These are phyloP conservation scores for Epinotia ramella DNA, from an alignment of 2,888 invertebrate species.

Conservation along the genomic window DNA sequence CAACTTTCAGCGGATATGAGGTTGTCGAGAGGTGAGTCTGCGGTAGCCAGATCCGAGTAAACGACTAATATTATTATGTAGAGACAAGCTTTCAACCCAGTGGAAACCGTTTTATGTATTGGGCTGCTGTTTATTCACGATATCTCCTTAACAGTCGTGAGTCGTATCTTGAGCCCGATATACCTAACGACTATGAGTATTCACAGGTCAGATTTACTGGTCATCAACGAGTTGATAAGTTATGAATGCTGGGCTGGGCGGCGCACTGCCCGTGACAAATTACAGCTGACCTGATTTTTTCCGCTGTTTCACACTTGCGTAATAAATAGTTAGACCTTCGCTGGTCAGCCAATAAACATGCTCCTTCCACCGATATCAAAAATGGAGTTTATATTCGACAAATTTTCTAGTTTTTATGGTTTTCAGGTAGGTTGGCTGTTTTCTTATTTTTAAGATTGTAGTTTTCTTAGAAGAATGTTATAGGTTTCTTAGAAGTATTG, in stretches of 20 bases:
- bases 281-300: conserved; percentile 25
- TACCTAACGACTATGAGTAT: background rate
- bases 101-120: background rate
- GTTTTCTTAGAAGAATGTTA: too few species aligned
- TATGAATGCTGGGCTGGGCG: background rate
- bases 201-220: background rate
- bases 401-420: too few species aligned
- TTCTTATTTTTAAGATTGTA: too few species aligned
- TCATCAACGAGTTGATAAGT: too few species aligned
- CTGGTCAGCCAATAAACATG: conserved; percentile 14
- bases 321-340: conserved; percentile 30
- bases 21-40: too few species aligned
- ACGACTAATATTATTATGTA: background rate
- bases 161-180: background rate
- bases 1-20: too few species aligned
- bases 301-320: conserved; percentile 34
- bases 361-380: conserved; percentile 11
- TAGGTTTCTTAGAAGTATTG: too few species aligned
- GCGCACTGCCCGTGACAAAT: conserved; percentile 19
- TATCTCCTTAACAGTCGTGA: background rate
- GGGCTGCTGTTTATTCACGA: background rate
- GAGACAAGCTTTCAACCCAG: background rate
- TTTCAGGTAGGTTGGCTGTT: too few species aligned
- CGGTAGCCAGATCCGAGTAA: too few species aligned
- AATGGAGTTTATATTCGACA: background rate